phyloP scores from a whole-genome alignment of 2,797 vertebrate species.

The Platyrinchus mystaceus region DNA sequence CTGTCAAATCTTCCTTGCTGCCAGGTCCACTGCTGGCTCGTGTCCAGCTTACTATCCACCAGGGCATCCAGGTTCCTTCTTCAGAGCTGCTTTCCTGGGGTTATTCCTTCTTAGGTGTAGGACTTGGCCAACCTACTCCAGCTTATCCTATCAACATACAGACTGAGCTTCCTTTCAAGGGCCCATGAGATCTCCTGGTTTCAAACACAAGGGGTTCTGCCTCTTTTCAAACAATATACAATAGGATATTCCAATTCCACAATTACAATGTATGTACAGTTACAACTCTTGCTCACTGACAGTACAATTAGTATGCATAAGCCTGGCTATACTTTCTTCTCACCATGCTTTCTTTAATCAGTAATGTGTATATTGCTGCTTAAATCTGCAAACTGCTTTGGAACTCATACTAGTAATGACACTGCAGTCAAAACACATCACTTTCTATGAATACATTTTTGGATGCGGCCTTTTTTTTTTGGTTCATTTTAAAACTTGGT shows the following conservation, averaged over 20 bases:
- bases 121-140: background rate
- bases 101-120: background rate
- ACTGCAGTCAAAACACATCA: background rate
- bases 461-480: background rate
- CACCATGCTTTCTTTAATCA: background rate
- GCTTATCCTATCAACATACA: background rate
- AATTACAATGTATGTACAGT: background rate
- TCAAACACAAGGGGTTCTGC: background rate
- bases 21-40: background rate
- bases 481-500: background rate
- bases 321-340: background rate
- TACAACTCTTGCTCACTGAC: background rate
- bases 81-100: background rate
- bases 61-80: background rate
- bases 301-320: background rate
- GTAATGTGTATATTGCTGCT: background rate
- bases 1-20: background rate
- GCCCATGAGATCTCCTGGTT: background rate
- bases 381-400: background rate
- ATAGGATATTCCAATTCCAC: background rate
- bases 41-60: background rate
- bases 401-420: background rate
- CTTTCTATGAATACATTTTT: background rate
- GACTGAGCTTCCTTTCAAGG: background rate
- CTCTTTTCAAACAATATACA: background rate